These are phyloP conservation scores for Semnopithecus entellus DNA, from an alignment of 2,113 vertebrate genomes.

Conservation along the genomic window DNA sequence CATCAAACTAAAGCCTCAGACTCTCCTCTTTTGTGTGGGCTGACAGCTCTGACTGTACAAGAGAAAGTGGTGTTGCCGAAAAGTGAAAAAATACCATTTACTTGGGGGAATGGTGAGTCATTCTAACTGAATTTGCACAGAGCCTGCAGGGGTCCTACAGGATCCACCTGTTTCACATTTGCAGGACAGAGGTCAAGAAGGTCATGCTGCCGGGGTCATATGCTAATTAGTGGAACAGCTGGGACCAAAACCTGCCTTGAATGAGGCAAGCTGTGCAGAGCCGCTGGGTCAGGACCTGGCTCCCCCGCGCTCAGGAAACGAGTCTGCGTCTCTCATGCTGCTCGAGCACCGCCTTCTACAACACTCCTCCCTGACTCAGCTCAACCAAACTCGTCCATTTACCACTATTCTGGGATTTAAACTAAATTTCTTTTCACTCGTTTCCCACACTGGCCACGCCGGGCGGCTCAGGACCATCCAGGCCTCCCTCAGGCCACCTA, in stretches of 20 bases:
- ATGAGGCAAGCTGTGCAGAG: fast-evolving
- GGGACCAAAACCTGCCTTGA: background rate
- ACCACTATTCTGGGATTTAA: background rate
- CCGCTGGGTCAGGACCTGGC: background rate
- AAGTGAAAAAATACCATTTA: background rate
- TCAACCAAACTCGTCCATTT: fast-evolving
- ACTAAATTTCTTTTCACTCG: background rate
- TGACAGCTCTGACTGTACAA: background rate
- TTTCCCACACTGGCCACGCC: background rate
- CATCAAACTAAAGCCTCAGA: background rate
- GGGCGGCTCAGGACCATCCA: too few species aligned
- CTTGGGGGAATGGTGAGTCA: background rate
- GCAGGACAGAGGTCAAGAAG: background rate
- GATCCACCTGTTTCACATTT: fast-evolving
- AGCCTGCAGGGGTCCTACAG: background rate
- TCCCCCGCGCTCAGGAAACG: background rate
- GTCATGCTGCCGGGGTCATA: too few species aligned
- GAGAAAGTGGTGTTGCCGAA: background rate
- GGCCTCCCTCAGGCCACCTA: too few species aligned
- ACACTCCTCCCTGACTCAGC: fast-evolving
- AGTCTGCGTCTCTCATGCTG: background rate
- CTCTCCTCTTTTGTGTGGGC: background rate
- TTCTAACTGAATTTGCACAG: background rate
- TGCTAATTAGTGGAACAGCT: background rate
- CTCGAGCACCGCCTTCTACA: fast-evolving